These are phyloP conservation scores for Drosophila pachea DNA, from an alignment of 1,140 invertebrate species.

Conservation along the genomic window DNA sequence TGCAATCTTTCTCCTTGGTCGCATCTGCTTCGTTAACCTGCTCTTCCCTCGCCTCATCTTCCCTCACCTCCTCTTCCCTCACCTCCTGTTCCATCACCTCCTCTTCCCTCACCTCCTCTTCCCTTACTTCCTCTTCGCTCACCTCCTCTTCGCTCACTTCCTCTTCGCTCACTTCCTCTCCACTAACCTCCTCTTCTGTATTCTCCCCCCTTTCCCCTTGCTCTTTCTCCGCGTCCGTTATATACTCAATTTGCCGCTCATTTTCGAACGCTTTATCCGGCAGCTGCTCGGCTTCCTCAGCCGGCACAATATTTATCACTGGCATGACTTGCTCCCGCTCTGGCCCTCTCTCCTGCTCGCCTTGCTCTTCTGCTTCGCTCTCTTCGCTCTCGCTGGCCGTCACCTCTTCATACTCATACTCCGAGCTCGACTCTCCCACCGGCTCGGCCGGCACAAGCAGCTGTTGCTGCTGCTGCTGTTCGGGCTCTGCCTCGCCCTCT, in stretches of 20 bases:
- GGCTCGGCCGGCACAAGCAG: constrained; percentile 3
- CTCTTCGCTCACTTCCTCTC: constrained; percentile 17
- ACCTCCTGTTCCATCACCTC: constrained; percentile 14
- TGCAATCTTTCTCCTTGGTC: no score
- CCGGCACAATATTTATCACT: constrained; percentile 54
- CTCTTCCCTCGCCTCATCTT: no score
- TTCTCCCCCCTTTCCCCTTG: constrained; percentile 7
- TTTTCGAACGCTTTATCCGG: constrained; percentile 26
- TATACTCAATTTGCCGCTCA: constrained; percentile 9
- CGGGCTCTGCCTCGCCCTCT: constrained; percentile 5
- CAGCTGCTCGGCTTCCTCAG: constrained; percentile 36
- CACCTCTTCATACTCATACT: constrained; percentile 51
- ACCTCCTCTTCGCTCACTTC: constrained; percentile 32
- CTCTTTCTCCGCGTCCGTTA: constrained; percentile 7
- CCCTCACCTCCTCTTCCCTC: constrained; percentile 30
- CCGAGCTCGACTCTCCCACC: constrained; percentile 44
- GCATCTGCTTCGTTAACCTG: no score
- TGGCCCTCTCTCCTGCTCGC: neutral
- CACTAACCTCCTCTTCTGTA: neutral
- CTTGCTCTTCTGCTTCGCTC: constrained; percentile 25
- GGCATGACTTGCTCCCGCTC: constrained; percentile 10
- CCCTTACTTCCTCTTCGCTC: constrained; percentile 55
- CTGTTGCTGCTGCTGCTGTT: neutral
- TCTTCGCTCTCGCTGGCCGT: constrained; percentile 52
- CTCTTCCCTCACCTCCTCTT: constrained; percentile 35